A percentile compares a stretch with the other conserved stretches of the same genome.
Evolutionary conservation across 2,888 invertebrate species (phyloP).

Genomic region (Melipona bicolor): DNA sequence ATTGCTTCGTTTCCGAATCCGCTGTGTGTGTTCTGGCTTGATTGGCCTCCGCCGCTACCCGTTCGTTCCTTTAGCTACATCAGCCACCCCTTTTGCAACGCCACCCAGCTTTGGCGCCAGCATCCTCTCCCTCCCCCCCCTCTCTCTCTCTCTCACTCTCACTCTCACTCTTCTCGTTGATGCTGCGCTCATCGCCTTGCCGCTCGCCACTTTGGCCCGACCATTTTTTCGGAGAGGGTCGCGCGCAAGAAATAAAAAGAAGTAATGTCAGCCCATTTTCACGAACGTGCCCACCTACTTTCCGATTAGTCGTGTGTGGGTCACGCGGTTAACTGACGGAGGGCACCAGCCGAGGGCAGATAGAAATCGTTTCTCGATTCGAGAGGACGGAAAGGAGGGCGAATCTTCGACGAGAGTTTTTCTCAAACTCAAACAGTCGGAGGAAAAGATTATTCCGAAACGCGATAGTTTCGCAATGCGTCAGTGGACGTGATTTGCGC

Average conservation of each 20-base stretch:
- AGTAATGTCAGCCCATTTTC: conserved; percentile 63
- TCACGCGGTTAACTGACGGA: conserved; percentile 42
- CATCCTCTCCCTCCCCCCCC: neutral
- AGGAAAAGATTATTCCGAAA: neutral
- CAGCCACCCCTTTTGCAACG: conserved; percentile 41
- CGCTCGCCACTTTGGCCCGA: conserved; percentile 51
- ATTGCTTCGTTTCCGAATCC: conserved; percentile 79
- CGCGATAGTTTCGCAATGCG: neutral
- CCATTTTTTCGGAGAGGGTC: conserved; percentile 5
- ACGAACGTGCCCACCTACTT: conserved; percentile 59
- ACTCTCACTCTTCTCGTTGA: too few species aligned
- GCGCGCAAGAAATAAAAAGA: conserved; percentile 24
- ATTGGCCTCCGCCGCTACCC: conserved; percentile 70
- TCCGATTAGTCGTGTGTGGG: conserved; percentile 65
- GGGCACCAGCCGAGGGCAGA: conserved; percentile 20
- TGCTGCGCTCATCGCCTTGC: conserved; percentile 13
- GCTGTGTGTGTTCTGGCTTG: conserved; percentile 75
- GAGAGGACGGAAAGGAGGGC: conserved; percentile 18
- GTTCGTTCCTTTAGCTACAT: conserved; percentile 57
- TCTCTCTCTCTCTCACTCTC: too few species aligned
- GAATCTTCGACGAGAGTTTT: conserved; percentile 16
- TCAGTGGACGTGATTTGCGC: neutral
- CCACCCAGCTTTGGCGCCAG: conserved; percentile 25
- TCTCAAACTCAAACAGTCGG: too few species aligned
- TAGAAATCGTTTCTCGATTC: neutral